A percentile compares a stretch with the other conserved stretches of the same genome.
Evolutionary conservation across 2,888 invertebrate species (phyloP).

Genomic region (Cataglyphis albicans): DNA sequence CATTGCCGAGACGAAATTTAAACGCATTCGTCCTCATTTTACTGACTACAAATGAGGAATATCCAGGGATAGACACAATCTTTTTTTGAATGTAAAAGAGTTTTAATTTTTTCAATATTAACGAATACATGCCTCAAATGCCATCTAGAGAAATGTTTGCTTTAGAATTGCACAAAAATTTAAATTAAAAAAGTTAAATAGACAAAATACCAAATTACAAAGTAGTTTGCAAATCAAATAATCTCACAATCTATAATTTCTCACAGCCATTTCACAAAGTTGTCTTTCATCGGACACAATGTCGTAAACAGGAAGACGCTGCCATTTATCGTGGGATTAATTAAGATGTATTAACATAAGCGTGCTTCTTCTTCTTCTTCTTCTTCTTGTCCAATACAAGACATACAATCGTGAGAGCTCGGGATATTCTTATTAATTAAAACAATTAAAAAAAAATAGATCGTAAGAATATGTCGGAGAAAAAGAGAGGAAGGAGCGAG

Average conservation of each 20-base stretch:
- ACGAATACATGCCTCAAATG: background rate
- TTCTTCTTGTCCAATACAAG: constrained; percentile 8
- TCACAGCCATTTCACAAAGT: constrained; percentile 3
- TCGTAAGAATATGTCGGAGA: constrained; percentile 52
- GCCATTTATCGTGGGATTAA: constrained; percentile 30
- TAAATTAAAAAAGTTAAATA: background rate
- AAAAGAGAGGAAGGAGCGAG: background rate
- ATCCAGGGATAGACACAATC: background rate
- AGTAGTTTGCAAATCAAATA: background rate
- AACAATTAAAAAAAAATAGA: constrained; percentile 44
- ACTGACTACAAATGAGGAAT: background rate
- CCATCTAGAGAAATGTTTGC: background rate
- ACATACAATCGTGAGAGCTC: background rate
- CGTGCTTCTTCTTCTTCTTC: background rate
- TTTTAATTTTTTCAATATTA: background rate
- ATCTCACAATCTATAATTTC: constrained; percentile 28
- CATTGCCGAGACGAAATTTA: background rate
- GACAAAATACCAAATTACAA: background rate
- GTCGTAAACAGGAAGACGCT: constrained; percentile 33
- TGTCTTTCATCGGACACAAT: constrained; percentile 13
- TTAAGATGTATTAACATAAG: constrained; percentile 29
- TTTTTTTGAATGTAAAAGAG: background rate
- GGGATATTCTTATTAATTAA: constrained; percentile 38
- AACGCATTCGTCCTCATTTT: background rate
- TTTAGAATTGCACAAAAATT: background rate